Base-by-base conservation (phyloP, 1,140 invertebrate genomes). In the Zaprionus tsacasi region DNA sequence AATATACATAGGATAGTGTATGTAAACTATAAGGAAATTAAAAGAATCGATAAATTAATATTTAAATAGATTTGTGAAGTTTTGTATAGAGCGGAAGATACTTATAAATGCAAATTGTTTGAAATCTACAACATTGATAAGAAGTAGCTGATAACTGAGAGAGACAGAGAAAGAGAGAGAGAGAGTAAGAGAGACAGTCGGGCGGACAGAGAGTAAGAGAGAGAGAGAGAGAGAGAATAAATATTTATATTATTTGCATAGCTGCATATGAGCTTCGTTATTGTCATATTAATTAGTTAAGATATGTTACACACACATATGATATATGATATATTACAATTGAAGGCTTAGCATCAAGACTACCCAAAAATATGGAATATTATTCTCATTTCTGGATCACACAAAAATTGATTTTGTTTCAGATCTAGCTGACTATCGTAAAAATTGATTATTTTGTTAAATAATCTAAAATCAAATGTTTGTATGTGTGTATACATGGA, bases 61-160 rank as follows among this genome's bases (percentile, higher is more conserved):
- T 21, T 12, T 50, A 61, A 3, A n/a, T 43, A 30, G 52, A 12
- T 27, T 67, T 67, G 10, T 50, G 25, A 61, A 59, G 27, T 75
- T 52, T 58, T 70, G 27, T 76, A 71, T 54, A 59, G 64, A 70
- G 72, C 58, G 21, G 33, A 54, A 76, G 43, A 64, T 64, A 71
- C 17, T 6, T 50, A 50, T 60, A 60, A 65, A 65, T 70, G 64
- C 59, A 70, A 59, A 43, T 75, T 74, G 68, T 38, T 71, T 70
- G 82, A 88, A 67, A 78, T 71, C 80, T 87, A 88, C 80, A 88
- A 88, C 82, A 88, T 71, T 69, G 61, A 83, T 69, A 72, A 43
- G 64, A 43, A 55, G 52, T 75, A 66, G 35, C 75, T 65, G 79
- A 68, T 79, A 79, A 82, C 77, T 76, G 68, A 87, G 61, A 71